phyloP scores from a whole-genome alignment of 2,888 invertebrate genomes.

The Eueremaeus valkanovi region DNA sequence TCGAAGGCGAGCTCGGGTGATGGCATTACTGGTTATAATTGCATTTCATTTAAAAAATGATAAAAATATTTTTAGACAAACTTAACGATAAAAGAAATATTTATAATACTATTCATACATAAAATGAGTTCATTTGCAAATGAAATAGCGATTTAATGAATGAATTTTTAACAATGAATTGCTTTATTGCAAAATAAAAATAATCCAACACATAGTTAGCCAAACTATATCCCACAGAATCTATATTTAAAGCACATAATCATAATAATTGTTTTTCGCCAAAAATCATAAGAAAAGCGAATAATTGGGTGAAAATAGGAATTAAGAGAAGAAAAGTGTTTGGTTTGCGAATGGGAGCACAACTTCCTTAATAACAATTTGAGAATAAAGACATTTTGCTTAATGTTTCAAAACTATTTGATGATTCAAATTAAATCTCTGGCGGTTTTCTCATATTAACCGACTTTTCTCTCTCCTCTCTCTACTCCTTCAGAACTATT shows the following conservation, averaged over 20 bases:
- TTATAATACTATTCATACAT: not conserved
- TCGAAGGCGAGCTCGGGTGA: no score
- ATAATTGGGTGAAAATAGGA: constrained; percentile 5
- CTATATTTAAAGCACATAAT: not conserved
- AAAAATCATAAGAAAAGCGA: not conserved
- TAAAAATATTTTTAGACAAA: not conserved
- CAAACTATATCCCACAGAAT: not conserved
- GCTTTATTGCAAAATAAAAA: no score
- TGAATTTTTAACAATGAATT: not conserved
- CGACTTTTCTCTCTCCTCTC: not conserved
- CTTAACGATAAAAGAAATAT: not conserved
- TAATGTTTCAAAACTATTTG: constrained; percentile 11
- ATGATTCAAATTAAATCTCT: constrained; percentile 17
- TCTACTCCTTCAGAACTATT: not conserved
- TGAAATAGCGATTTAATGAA: not conserved
- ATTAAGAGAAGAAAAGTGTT: not conserved
- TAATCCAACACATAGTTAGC: no score
- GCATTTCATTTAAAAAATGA: not conserved
- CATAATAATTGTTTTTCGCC: not conserved
- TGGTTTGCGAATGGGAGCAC: not conserved
- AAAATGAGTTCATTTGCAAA: constrained; percentile 1
- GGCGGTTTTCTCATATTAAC: not conserved
- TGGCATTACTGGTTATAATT: no score
- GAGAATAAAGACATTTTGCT: not conserved
- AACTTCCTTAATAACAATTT: not conserved